Percentiles rank a stretch among this genome's conserved stretches.
Conservation (phyloP, 1,140 invertebrate species). For the Myzus persicae region DNA sequence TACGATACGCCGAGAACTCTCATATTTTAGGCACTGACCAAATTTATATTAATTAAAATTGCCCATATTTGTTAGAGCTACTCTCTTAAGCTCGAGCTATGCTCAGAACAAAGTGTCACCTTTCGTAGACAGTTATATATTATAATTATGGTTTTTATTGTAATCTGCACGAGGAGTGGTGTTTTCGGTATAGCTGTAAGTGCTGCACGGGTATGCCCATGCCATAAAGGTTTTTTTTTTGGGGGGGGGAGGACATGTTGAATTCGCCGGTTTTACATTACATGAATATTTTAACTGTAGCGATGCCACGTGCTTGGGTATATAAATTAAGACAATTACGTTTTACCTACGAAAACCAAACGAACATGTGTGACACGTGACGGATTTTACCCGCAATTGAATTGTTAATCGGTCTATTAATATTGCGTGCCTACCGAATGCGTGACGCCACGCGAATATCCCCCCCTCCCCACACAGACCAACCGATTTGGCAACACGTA, state of each 20-base stretch:
- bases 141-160: neutral
- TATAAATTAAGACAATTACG: conserved; percentile 18
- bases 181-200: neutral
- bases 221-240: neutral
- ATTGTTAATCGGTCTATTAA: conserved; percentile 12
- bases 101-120: too few relatives aligned
- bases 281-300: conserved; percentile 6
- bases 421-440: neutral
- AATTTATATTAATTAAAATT: too few relatives aligned
- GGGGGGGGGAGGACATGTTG: too few relatives aligned
- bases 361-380: neutral
- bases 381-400: conserved; percentile 8
- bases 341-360: neutral
- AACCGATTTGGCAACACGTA: neutral
- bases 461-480: neutral
- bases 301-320: too few relatives aligned
- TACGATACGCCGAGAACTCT: too few relatives aligned
- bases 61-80: too few relatives aligned
- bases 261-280: neutral
- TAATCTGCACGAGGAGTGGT: neutral
- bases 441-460: neutral
- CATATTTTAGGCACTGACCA: too few relatives aligned
- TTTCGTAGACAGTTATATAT: too few relatives aligned
- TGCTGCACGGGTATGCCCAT: too few relatives aligned
- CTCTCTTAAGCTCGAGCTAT: too few relatives aligned